Conservation (phyloP, 2,888 invertebrate genomes). For the Ormyrus nitidulus region DNA sequence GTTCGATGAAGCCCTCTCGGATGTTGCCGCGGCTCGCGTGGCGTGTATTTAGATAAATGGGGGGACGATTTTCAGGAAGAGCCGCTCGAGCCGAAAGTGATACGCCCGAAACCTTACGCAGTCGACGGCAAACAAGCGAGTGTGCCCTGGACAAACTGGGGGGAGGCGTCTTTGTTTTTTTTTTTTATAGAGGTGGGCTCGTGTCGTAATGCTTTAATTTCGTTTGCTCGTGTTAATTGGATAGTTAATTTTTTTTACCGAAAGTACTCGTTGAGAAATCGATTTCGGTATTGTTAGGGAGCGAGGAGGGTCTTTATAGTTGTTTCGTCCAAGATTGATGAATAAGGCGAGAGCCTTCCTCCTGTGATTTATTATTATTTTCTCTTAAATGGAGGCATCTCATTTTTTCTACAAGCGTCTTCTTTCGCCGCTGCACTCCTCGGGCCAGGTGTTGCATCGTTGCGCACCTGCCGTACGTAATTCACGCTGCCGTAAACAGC, state of each 20-base stretch:
- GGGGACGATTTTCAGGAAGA: slow-evolving; percentile 26
- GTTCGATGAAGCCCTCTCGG: slow-evolving; percentile 34
- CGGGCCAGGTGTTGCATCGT: slow-evolving; percentile 28
- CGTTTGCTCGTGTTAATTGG: too few relatives aligned
- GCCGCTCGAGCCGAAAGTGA: slow-evolving; percentile 10
- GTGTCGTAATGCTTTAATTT: too few relatives aligned
- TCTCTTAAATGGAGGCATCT: background rate
- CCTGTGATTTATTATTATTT: too few relatives aligned
- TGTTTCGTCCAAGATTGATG: too few relatives aligned
- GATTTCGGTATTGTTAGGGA: too few relatives aligned
- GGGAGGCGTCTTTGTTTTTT: background rate
- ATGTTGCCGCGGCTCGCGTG: background rate
- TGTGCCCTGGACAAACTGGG: background rate
- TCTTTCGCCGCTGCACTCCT: slow-evolving; percentile 14
- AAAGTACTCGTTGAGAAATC: too few relatives aligned
- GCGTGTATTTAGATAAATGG: slow-evolving; percentile 45
- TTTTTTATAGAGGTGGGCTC: background rate
- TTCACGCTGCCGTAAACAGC: slow-evolving; percentile 29
- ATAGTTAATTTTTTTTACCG: too few relatives aligned
- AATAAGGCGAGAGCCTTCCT: too few relatives aligned
- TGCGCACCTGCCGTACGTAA: slow-evolving; percentile 35
- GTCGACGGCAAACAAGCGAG: too few relatives aligned
- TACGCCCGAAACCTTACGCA: slow-evolving; percentile 8
- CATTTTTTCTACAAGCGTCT: slow-evolving; percentile 20
- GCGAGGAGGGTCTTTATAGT: too few relatives aligned